These are phyloP conservation scores for Drosophila willistoni DNA, from an alignment of 1,140 invertebrate species.

Conservation along the genomic window DNA sequence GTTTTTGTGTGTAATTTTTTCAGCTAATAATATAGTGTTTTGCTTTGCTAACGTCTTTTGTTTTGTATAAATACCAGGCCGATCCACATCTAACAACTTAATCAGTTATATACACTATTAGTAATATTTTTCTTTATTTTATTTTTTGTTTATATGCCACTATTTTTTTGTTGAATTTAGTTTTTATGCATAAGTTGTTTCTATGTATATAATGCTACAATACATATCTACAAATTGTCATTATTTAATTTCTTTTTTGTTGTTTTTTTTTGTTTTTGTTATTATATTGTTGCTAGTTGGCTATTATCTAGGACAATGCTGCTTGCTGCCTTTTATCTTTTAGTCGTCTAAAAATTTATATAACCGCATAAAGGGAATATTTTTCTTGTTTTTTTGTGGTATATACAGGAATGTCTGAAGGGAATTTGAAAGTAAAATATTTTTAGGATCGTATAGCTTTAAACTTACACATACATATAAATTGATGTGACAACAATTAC, in stretches of 20 bases:
- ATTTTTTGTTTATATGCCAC: constrained; percentile 42
- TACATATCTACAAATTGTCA: constrained; percentile 71
- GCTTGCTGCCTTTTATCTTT: not conserved
- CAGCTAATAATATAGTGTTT: constrained; percentile 67
- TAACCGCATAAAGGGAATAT: constrained; percentile 25
- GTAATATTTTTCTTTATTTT: constrained; percentile 23
- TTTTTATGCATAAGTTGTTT: constrained; percentile 25
- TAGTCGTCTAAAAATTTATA: constrained; percentile 23
- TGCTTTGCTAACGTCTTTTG: constrained; percentile 66
- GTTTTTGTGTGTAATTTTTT: constrained; percentile 20
- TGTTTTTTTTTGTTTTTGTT: too few species aligned
- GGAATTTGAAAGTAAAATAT: not conserved
- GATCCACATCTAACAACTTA: constrained; percentile 50
- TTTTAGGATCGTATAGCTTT: not conserved
- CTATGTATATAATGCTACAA: constrained; percentile 65
- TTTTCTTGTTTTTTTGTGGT: constrained; percentile 32
- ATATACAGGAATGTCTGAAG: constrained; percentile 62
- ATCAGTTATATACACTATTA: constrained; percentile 56
- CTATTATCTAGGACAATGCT: constrained; percentile 50
- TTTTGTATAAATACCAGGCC: constrained; percentile 53
- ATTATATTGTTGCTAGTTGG: constrained; percentile 48
- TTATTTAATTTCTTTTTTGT: not conserved
- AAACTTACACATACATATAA: not conserved
- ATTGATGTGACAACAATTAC: constrained; percentile 4
- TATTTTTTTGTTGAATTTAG: not conserved